Evolutionary conservation across 2,797 vertebrate genomes (phyloP).

Genomic region (Nothura maculosa): DNA sequence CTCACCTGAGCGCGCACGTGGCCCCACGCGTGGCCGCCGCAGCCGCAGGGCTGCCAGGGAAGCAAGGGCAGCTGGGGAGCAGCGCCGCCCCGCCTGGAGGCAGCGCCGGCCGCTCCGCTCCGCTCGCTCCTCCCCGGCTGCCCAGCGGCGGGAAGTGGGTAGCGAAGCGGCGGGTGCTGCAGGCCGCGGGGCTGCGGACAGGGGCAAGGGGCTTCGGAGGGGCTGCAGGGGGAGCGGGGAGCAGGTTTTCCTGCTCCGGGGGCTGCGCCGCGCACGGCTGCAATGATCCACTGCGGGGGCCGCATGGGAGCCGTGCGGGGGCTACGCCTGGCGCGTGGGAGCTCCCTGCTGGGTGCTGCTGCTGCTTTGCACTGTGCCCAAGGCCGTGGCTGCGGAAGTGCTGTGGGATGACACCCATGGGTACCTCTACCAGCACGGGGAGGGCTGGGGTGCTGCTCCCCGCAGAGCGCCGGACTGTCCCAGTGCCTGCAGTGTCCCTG

Average conservation of each 20-base stretch:
- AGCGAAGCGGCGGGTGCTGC: no score
- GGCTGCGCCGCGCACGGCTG: no score
- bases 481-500: rapidly evolving
- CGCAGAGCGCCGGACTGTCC: neutral
- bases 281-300: no score
- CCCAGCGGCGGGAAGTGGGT: neutral
- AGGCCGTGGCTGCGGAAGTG: neutral
- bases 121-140: slow-evolving; percentile 7
- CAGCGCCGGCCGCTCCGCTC: neutral
- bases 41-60: neutral
- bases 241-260: no score
- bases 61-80: neutral
- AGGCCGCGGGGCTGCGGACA: no score
- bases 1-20: slow-evolving; percentile 17
- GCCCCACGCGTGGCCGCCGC: neutral
- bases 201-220: no score
- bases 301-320: neutral
- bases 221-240: no score
- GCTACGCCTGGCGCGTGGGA: rapidly evolving
- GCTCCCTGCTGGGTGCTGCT: rapidly evolving
- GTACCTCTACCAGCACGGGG: no score
- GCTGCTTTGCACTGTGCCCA: rapidly evolving
- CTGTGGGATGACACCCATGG: neutral
- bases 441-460: neutral
- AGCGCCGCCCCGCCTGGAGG: no score